Evolutionary conservation across 1,140 invertebrate genomes (phyloP).

Genomic region (Druon quercuslanigerum): DNA sequence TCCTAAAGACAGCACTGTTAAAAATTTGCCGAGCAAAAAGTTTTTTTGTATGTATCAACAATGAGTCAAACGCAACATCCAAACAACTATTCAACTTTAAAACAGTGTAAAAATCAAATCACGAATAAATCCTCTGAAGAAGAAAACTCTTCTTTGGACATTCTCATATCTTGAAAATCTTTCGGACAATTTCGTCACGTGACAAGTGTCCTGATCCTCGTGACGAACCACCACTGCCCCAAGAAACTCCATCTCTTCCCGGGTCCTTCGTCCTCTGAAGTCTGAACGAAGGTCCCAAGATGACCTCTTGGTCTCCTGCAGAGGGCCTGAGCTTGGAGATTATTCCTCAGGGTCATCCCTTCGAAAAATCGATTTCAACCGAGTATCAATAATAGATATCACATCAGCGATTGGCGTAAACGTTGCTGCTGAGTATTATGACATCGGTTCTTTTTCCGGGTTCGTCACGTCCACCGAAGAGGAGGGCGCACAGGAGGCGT

Average conservation of each 20-base stretch:
- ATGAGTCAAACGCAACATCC: too few relatives aligned
- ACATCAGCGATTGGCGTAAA: slow-evolving; percentile 63
- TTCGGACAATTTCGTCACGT: neutral
- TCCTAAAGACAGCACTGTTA: too few relatives aligned
- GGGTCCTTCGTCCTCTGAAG: neutral
- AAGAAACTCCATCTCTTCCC: slow-evolving; percentile 1
- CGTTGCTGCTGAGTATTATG: slow-evolving; percentile 68
- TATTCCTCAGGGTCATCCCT: slow-evolving; percentile 13
- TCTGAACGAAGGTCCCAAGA: neutral
- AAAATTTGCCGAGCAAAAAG: too few relatives aligned
- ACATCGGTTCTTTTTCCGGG: slow-evolving; percentile 62
- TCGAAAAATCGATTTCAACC: slow-evolving; percentile 8
- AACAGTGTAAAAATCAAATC: too few relatives aligned
- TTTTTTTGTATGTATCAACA: too few relatives aligned
- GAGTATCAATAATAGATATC: neutral
- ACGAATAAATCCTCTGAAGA: too few relatives aligned
- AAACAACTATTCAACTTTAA: too few relatives aligned
- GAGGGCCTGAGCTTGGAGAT: slow-evolving; percentile 19
- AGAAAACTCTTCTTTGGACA: too few relatives aligned
- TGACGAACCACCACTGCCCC: neutral
- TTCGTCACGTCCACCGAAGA: slow-evolving; percentile 66
- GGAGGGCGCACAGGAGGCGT: slow-evolving; percentile 70
- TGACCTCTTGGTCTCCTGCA: neutral
- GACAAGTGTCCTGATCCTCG: slow-evolving; percentile 16
- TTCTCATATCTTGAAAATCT: neutral